Evolutionary conservation across 2,113 vertebrate genomes (phyloP).

Genomic region (Phyllopteryx taeniolatus): DNA sequence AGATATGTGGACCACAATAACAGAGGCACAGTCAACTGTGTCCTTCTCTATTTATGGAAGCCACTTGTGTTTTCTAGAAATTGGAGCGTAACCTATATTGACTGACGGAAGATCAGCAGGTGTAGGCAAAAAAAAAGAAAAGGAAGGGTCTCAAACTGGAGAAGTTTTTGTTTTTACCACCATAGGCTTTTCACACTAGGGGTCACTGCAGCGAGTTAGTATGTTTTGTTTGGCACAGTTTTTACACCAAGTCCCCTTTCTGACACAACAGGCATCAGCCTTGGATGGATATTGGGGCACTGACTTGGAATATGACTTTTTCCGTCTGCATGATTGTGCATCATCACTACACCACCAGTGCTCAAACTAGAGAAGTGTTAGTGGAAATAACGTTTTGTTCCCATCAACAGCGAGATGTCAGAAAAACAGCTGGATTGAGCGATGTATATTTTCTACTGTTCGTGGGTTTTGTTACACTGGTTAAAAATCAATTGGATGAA

Average conservation of each 20-base stretch:
- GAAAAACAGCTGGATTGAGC: too few relatives aligned
- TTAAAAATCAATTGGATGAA: conserved; percentile 1
- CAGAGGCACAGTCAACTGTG: conserved; percentile 24
- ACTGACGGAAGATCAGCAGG: conserved; percentile 44
- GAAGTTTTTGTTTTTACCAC: conserved; percentile 46
- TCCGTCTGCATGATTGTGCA: too few relatives aligned
- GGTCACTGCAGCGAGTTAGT: conserved; percentile 43
- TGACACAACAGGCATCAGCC: too few relatives aligned
- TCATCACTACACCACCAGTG: background rate
- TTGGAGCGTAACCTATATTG: background rate
- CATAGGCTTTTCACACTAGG: background rate
- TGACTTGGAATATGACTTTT: background rate
- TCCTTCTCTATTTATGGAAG: conserved; percentile 40
- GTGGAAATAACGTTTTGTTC: background rate
- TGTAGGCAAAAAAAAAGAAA: conserved; percentile 50
- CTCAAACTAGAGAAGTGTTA: background rate
- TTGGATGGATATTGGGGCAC: background rate
- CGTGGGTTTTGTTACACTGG: background rate
- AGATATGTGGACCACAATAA: conserved; percentile 38
- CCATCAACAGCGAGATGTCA: background rate
- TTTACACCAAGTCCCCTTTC: background rate
- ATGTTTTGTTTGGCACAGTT: conserved; percentile 36
- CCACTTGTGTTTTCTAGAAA: conserved; percentile 45
- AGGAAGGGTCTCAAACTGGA: conserved; percentile 44
- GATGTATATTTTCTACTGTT: background rate